Percentiles rank a stretch among this genome's conserved stretches.
phyloP scores from a whole-genome alignment of 2,888 invertebrate species.

The Parnassius smintheus region DNA sequence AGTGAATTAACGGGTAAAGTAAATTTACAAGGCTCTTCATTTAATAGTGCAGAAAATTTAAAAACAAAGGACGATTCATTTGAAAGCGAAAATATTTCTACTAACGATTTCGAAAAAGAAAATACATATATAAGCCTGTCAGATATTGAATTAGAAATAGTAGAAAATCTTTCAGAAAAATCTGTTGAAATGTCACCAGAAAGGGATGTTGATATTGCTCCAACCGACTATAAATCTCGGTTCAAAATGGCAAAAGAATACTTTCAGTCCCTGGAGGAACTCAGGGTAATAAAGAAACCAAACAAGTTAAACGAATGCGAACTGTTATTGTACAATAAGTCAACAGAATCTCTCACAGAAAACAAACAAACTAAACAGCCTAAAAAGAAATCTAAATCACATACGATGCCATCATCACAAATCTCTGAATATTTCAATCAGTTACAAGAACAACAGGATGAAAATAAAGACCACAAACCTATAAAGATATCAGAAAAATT shows the following conservation, averaged over 20 bases:
- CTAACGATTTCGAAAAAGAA: slow-evolving; percentile 47
- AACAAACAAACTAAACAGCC: slow-evolving; percentile 49
- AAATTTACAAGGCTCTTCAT: slow-evolving; percentile 33
- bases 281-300: slow-evolving; percentile 54
- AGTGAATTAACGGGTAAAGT: slow-evolving; percentile 33
- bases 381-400: slow-evolving; percentile 62
- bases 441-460: slow-evolving; percentile 51
- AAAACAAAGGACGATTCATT: slow-evolving; percentile 18
- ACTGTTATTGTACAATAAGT: slow-evolving; percentile 53
- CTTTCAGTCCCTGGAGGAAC: slow-evolving; percentile 74
- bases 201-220: slow-evolving; percentile 43
- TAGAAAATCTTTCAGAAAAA: slow-evolving; percentile 54
- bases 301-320: slow-evolving; percentile 68
- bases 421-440: slow-evolving; percentile 66
- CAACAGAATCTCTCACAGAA: slow-evolving; percentile 59
- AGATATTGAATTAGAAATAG: slow-evolving; percentile 71
- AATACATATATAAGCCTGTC: slow-evolving; percentile 61
- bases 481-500: slow-evolving; percentile 78
- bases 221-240: slow-evolving; percentile 68
- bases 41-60: not conserved
- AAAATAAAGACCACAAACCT: slow-evolving; percentile 47
- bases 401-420: slow-evolving; percentile 72
- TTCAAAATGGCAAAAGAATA: slow-evolving; percentile 74
- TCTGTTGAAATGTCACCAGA: slow-evolving; percentile 52
- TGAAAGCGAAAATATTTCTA: slow-evolving; percentile 14